Percentiles rank a stretch among this genome's conserved stretches.
These are phyloP conservation scores for Beris morrisii DNA, from an alignment of 2,888 invertebrate species.

Conservation along the genomic window DNA sequence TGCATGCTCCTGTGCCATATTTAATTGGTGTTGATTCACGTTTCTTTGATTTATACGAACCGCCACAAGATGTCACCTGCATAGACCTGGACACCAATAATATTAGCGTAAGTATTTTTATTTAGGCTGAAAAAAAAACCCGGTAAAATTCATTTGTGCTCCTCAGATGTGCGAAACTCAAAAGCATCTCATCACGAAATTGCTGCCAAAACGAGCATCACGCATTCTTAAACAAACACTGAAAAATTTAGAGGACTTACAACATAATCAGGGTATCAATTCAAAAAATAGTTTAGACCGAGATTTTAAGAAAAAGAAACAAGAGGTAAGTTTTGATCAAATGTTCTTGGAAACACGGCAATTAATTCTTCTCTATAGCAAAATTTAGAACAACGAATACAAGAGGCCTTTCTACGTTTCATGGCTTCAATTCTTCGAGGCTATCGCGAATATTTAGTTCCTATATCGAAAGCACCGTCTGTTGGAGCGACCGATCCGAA, in stretches of 20 bases:
- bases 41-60: constrained; percentile 96
- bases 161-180: constrained; percentile 83
- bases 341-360: constrained; percentile 45
- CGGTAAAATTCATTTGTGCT: neutral
- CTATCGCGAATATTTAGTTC: constrained; percentile 83
- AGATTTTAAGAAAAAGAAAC: constrained; percentile 78
- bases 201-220: constrained; percentile 85
- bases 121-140: constrained; percentile 3
- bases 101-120: constrained; percentile 69
- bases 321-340: constrained; percentile 58
- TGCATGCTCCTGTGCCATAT: constrained; percentile 96
- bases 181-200: constrained; percentile 74
- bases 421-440: constrained; percentile 92
- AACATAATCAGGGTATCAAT: constrained; percentile 58
- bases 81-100: constrained; percentile 98
- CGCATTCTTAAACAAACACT: constrained; percentile 78
- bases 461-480: constrained; percentile 91
- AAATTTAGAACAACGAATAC: constrained; percentile 88
- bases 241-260: constrained; percentile 70
- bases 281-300: constrained; percentile 73
- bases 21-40: constrained; percentile 96
- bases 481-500: constrained; percentile 93
- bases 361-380: constrained; percentile 59
- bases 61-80: constrained; percentile 95
- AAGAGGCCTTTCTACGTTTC: constrained; percentile 95